A percentile compares a stretch with the other conserved stretches of the same genome.
These are phyloP conservation scores for Corythornis leucogaster DNA, from an alignment of 2,797 vertebrate genomes.

Conservation along the genomic window DNA sequence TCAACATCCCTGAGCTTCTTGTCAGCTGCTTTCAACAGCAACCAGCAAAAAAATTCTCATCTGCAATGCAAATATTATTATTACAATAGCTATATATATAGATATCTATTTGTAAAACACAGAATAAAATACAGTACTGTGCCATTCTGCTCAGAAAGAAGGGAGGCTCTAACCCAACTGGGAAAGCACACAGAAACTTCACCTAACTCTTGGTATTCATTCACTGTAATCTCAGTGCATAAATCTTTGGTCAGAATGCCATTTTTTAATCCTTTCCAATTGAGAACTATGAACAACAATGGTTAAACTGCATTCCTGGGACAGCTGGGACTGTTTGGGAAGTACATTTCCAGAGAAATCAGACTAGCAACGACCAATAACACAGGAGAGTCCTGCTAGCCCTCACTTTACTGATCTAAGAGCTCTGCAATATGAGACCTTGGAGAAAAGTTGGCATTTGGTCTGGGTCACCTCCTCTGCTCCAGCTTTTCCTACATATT, in stretches of 20 bases:
- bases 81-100: not conserved
- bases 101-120: no score
- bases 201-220: not conserved
- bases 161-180: not conserved
- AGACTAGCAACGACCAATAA: constrained; percentile 31
- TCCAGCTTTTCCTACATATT: not conserved
- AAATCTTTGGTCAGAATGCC: not conserved
- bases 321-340: constrained; percentile 50
- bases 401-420: constrained; percentile 17
- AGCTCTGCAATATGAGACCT: not conserved
- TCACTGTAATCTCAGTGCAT: not conserved
- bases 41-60: not conserved
- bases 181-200: not conserved
- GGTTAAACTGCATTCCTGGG: constrained; percentile 46
- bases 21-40: constrained; percentile 6
- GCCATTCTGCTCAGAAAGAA: not conserved
- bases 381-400: constrained; percentile 13
- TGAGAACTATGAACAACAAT: not conserved
- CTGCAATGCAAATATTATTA: not conserved
- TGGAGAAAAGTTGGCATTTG: not conserved
- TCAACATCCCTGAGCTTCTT: not conserved
- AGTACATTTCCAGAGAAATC: constrained; percentile 22
- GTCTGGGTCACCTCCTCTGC: not conserved
- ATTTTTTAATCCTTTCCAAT: constrained; percentile 39
- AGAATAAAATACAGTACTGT: not conserved